Evolutionary conservation across 2,113 vertebrate genomes (phyloP), one percentile per base, ranked within the genome.

Genomic region (Eubucco bourcierii): DNA sequence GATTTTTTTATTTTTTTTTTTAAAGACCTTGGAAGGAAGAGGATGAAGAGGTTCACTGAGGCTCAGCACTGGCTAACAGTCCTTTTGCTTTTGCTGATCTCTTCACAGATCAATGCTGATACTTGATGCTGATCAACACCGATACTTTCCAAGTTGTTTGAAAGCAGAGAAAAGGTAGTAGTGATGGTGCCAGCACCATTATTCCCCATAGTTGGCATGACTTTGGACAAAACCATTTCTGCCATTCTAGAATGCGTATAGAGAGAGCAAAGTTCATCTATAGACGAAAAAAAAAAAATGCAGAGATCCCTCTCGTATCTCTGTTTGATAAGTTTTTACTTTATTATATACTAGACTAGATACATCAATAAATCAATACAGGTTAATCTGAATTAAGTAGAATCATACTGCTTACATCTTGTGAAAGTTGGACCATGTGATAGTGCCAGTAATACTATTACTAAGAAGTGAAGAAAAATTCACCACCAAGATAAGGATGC

Each of bases 221-320:
- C 59, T 95, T 77, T 64, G 41, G 74, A 80, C 64, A 87, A 84
- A 95, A 82, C 18, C 28, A 46, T 92, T 90, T 90, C 78, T 89
- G 12, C 25, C 18, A 37, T 86, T 90, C 33, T 93, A 19, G 64
- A 91, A 84, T 7, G 25, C 17, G 90, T 10, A 28, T 11, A 82
- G 34, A 85, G 41, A 74, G 17, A 53, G 23, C 7, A 93, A 6
- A 86, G 56, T 94, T 78, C 58, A 78, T 29, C 3, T 67, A 14
- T 13, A 86, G 8, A 90, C 13, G 25, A 58, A 90, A 83, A 87
- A 58, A 58, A 90, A 83, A 87, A 58, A 34, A 24, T 14, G 12
- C 1, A 50, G 15, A 52, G 11, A 59, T 89, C 78, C 11, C 11
- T 66, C 12, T 70, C 28, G 3, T 61, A 44, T 56, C 7, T 88